Base-by-base conservation (phyloP, 2,888 invertebrate species). In the Agriotes lineatus region DNA sequence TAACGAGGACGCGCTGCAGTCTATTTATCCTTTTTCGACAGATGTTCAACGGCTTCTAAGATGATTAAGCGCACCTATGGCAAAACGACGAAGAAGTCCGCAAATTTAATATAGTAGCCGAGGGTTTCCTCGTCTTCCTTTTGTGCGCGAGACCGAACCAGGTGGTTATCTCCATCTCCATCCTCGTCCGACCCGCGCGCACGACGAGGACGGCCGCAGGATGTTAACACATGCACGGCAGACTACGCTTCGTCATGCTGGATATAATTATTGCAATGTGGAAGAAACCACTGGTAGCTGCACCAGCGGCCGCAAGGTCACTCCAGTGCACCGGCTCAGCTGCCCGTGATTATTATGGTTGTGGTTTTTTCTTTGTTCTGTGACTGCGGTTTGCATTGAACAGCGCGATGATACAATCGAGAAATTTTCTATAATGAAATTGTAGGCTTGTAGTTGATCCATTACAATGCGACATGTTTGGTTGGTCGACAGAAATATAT, bases 241-340 rank as follows among this genome's bases (percentile, higher is more conserved):
- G 68, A 63, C 68, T 61, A 44, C 57, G 62, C 57, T 68, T 67
- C 68, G 68, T 68, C 68, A 68, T 68, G 68, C 68, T 62, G 59
- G 58, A 63, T 50, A 54, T 68, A 68, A 68, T 68, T 63, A 68
- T 58, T 68, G 68, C 68, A 68, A 61, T 67, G 57, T 68, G 58
- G 68, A 68, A 68, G 48, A 57, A 60, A 39, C 67, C 57, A 48
- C 39, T 48, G 48, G 57, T 42, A 25, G 42, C 58, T 68, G 68
- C 68, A 68, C 68, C 54, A 57, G 25, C 62, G 30, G 50, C 57
- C 68, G 68, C 68, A 68, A 68, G 68, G 68, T 68, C 68, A 68
- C 42, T 58, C 48, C 50, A 68, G 63, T 68, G 68, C 68, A 68
- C 62, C 62, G 68, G 58, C 57, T 67, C 67, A 62, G 68, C 68